Conservation (phyloP, 1,140 invertebrate species). For the Drosophila grimshawi region DNA sequence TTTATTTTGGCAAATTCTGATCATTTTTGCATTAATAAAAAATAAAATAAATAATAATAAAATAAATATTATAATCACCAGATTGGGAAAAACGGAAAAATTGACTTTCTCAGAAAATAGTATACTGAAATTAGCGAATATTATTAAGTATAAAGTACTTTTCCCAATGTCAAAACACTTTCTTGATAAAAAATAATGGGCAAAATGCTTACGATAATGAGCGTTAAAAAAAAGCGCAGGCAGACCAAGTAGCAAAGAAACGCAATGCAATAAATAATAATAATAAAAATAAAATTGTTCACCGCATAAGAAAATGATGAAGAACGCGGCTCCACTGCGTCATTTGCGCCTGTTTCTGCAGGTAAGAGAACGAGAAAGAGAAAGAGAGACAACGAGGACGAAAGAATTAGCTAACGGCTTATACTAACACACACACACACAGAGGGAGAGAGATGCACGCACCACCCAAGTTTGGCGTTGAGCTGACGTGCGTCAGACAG, state of each 20-base stretch:
- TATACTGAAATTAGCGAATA: too few relatives aligned
- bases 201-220: too few relatives aligned
- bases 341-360: slow-evolving; percentile 53
- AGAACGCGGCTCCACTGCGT: slow-evolving; percentile 75
- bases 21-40: too few relatives aligned
- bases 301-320: slow-evolving; percentile 81
- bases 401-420: slow-evolving; percentile 8
- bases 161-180: too few relatives aligned
- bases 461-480: slow-evolving; percentile 78
- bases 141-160: too few relatives aligned
- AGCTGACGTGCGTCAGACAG: slow-evolving; percentile 70
- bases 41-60: too few relatives aligned
- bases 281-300: slow-evolving; percentile 43
- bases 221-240: slow-evolving; percentile 28
- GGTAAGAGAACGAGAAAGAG: slow-evolving; percentile 5
- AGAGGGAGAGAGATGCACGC: slow-evolving; percentile 35
- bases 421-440: slow-evolving; percentile 10
- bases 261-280: slow-evolving; percentile 6
- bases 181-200: too few relatives aligned
- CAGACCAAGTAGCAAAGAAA: slow-evolving; percentile 18
- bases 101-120: too few relatives aligned
- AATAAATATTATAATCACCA: too few relatives aligned
- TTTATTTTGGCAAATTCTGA: too few relatives aligned
- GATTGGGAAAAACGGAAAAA: too few relatives aligned
- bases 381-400: not conserved